Conservation (phyloP, 2,113 vertebrate genomes). For the Polyodon spathula region DNA sequence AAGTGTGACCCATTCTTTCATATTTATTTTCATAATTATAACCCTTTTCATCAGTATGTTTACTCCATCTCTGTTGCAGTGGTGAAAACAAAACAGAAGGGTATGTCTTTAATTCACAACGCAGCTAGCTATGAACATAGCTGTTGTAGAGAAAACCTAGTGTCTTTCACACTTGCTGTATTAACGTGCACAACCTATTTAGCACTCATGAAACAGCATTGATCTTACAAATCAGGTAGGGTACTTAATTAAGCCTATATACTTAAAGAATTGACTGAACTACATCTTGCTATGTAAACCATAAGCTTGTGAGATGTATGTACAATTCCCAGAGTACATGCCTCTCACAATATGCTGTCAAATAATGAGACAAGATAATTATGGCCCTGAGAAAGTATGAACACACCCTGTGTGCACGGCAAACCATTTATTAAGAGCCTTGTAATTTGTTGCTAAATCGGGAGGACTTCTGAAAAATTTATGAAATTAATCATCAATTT, state of each 20-base stretch:
- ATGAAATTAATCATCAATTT: conserved; percentile 43
- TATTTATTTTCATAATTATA: too few relatives aligned
- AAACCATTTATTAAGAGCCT: conserved; percentile 55
- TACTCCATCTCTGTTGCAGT: too few relatives aligned
- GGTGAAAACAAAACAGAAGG: too few relatives aligned
- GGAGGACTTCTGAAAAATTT: conserved; percentile 39
- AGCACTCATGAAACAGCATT: too few relatives aligned
- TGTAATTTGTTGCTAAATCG: conserved; percentile 54
- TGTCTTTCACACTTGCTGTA: too few relatives aligned
- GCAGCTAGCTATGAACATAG: too few relatives aligned
- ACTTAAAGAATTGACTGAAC: conserved; percentile 28
- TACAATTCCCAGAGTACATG: conserved; percentile 32
- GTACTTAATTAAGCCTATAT: conserved; percentile 23
- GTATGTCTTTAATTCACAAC: too few relatives aligned
- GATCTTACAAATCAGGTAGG: too few relatives aligned
- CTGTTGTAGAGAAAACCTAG: too few relatives aligned
- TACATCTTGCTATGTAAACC: conserved; percentile 31
- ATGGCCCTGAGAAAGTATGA: conserved; percentile 33
- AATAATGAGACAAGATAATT: conserved; percentile 40
- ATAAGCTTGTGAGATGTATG: conserved; percentile 23
- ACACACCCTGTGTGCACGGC: conserved; percentile 36
- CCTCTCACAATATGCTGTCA: conserved; percentile 37
- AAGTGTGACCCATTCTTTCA: too few relatives aligned
- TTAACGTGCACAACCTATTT: too few relatives aligned
- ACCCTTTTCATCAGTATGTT: too few relatives aligned